These are phyloP conservation scores for Drosophila aff. DNA, from an alignment of 1,140 invertebrate species.

Conservation along the genomic window DNA sequence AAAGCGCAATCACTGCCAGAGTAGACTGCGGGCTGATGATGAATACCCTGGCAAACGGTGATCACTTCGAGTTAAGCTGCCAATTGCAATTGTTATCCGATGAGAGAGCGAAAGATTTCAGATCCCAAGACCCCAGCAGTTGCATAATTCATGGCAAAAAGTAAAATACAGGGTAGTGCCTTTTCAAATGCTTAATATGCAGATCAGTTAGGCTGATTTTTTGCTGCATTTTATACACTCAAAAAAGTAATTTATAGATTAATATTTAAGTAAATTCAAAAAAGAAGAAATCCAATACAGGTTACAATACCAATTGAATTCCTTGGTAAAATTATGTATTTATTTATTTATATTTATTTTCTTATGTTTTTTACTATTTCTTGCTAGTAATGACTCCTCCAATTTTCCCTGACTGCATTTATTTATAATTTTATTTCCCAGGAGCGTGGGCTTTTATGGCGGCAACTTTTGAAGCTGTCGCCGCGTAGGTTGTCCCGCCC, in stretches of 20 bases:
- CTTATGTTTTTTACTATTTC: neutral
- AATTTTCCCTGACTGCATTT: constrained; percentile 17
- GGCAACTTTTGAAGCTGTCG: constrained; percentile 66
- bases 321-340: too few relatives aligned
- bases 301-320: too few relatives aligned
- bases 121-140: constrained; percentile 14
- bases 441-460: constrained; percentile 52
- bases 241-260: neutral
- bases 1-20: constrained; percentile 30
- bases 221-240: neutral
- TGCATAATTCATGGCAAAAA: constrained; percentile 15
- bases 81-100: constrained; percentile 26
- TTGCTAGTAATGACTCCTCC: neutral
- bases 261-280: neutral
- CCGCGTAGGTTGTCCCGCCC: constrained; percentile 49
- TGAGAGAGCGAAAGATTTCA: constrained; percentile 1
- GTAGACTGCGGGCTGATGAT: constrained; percentile 7
- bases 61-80: constrained; percentile 10
- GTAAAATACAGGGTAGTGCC: constrained; percentile 23
- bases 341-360: too few relatives aligned
- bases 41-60: constrained; percentile 24
- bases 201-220: constrained; percentile 42
- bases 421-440: constrained; percentile 8
- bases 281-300: too few relatives aligned
- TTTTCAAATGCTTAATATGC: constrained; percentile 44